phyloP scores from a whole-genome alignment of 2,113 vertebrate genomes.

The Pogona vitticeps region DNA sequence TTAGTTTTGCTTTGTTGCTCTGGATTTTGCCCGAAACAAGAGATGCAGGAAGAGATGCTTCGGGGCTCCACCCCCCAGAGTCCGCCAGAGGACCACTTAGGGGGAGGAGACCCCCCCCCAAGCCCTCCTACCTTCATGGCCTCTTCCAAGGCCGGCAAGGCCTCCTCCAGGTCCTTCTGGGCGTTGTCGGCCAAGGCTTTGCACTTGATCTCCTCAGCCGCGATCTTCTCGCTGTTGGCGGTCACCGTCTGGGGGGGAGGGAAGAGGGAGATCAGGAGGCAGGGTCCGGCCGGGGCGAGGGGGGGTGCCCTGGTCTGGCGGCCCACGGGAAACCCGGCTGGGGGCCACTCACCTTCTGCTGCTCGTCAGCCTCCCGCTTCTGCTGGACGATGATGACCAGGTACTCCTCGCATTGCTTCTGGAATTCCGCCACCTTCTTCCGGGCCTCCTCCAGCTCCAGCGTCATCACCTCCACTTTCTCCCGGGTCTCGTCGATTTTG shows the following conservation, averaged over 20 bases:
- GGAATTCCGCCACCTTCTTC: constrained; percentile 84
- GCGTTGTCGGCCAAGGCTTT: constrained; percentile 86
- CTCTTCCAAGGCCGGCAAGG: constrained; percentile 87
- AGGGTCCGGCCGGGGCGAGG: neutral
- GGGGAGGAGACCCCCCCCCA: too few species aligned
- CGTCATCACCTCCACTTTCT: constrained; percentile 89
- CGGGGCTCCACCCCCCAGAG: too few species aligned
- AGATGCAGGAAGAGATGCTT: too few species aligned
- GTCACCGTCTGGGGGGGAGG: constrained; percentile 75
- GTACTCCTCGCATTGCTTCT: constrained; percentile 87
- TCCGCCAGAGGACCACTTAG: too few species aligned
- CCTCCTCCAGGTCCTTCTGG: constrained; percentile 88
- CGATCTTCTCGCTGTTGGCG: constrained; percentile 85
- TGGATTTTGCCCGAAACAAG: too few species aligned
- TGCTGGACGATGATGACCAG: constrained; percentile 86
- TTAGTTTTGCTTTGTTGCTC: too few species aligned
- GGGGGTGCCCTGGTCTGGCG: too few species aligned
- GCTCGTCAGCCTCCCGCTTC: constrained; percentile 83
- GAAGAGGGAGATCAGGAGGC: neutral
- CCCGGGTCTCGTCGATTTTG: constrained; percentile 86
- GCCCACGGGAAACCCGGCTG: neutral
- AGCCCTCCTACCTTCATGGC: constrained; percentile 82
- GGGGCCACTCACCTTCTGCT: constrained; percentile 78
- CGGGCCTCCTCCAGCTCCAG: constrained; percentile 86
- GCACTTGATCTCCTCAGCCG: constrained; percentile 84